These are phyloP conservation scores for Chymomyza fuscimana DNA, from an alignment of 2,888 invertebrate genomes.

Conservation along the genomic window DNA sequence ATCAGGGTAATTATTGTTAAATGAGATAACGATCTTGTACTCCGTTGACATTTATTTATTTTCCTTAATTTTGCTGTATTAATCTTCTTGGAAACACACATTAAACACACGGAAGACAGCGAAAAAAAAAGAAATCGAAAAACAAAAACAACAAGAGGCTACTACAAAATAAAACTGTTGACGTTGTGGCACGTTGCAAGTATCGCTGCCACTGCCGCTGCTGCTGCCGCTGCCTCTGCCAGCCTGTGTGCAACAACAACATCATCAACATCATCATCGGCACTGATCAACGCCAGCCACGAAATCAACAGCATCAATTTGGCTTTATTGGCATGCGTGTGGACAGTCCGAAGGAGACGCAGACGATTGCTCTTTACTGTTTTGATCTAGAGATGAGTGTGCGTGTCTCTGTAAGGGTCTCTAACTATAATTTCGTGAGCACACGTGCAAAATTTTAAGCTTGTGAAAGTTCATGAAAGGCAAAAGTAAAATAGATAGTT, in stretches of 20 bases:
- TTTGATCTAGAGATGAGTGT: not conserved
- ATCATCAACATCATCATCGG: not conserved
- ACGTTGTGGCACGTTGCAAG: slow-evolving; percentile 43
- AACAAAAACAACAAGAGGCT: slow-evolving; percentile 8
- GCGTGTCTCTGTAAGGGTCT: not conserved
- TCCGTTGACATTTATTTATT: slow-evolving; percentile 80
- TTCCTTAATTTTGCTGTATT: slow-evolving; percentile 80
- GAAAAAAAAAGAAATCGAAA: slow-evolving; percentile 22
- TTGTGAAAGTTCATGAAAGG: not conserved
- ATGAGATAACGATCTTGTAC: slow-evolving; percentile 80
- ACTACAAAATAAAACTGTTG: slow-evolving; percentile 11
- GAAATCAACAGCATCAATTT: slow-evolving; percentile 51
- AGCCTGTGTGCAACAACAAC: slow-evolving; percentile 23
- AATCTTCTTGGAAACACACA: slow-evolving; percentile 78
- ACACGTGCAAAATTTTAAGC: not conserved
- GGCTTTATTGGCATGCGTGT: slow-evolving; percentile 43
- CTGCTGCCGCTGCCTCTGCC: slow-evolving; percentile 8
- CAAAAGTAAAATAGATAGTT: too few relatives aligned
- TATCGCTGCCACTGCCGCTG: slow-evolving; percentile 4
- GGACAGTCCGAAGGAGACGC: slow-evolving; percentile 7
- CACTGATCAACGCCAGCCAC: slow-evolving; percentile 39
- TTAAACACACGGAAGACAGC: slow-evolving; percentile 41
- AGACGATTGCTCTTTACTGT: not conserved
- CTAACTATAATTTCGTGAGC: not conserved
- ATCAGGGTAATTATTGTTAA: slow-evolving; percentile 81